Base-by-base conservation (phyloP, 2,797 vertebrate genomes). In the Zalophus californianus region DNA sequence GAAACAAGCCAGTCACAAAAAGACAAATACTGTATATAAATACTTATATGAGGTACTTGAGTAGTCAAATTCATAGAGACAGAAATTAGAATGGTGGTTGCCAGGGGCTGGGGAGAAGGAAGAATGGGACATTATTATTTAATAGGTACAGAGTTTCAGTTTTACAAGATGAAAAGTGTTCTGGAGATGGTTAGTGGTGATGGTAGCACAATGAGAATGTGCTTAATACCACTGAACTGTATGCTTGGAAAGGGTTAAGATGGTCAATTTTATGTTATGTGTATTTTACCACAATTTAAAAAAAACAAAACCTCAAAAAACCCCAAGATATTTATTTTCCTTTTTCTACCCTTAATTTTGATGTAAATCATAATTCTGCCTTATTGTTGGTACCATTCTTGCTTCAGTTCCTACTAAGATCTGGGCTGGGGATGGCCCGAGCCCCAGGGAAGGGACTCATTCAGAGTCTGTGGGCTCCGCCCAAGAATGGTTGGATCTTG, bases 321-420 rank as follows among this genome's bases (percentile, higher is more conserved):
- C 72, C 54, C 72, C 23, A 52, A 72, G 35, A 52, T 62, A 5
- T 56, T 66, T 60, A 70, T 91, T 93, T 97, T 75, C 60, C 52
- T 54, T 84, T 86, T 41, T 38, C n/a, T 68, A 79, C 7, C n/a
- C 62, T 80, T 78, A 68, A 44, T 75, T 83, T 62, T 93, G 78
- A 86, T 15, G 52, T 64, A 52, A 89, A 92, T 91, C 73, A 54
- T 50, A 79, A 91, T 93, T 96, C 77, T 38, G 16, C 29, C n/a
- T 90, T 90, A 64, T 4, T 56, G n/a, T 72, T 27, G 9, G 70
- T 48, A 95, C 13, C 16, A 23, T 85, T 93, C 54, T 86, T 79
- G 60, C 25, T 25, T 94, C 50, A 86, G 21, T 84, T 89, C 78
- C 62, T 77, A 29, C 14, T 5, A 75, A 62, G 48, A 35, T n/a